A percentile compares a stretch with the other conserved stretches of the same genome.
These are phyloP conservation scores for Temnothorax ravouxi DNA, from an alignment of 2,888 invertebrate species.

Conservation along the genomic window DNA sequence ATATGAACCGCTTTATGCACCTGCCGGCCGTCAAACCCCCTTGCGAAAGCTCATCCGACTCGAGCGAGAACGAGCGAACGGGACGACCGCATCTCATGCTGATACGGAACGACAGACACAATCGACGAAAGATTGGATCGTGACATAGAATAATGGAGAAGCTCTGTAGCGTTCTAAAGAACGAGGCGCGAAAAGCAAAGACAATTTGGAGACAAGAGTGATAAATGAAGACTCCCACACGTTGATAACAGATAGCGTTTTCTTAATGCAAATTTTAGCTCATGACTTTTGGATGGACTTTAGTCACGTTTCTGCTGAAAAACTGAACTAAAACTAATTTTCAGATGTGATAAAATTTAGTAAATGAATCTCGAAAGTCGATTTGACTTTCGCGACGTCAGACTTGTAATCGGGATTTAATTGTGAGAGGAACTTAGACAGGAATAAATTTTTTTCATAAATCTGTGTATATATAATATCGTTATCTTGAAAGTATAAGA, in stretches of 20 bases:
- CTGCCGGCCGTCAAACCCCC: conserved; percentile 56
- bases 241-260: conserved; percentile 12
- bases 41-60: background rate
- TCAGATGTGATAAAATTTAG: background rate
- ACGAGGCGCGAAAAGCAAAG: conserved; percentile 1
- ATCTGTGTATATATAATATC: background rate
- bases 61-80: background rate
- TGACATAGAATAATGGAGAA: conserved; percentile 36
- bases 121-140: conserved; percentile 25
- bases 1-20: conserved; percentile 79
- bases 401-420: background rate
- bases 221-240: conserved; percentile 18
- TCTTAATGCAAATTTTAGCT: conserved; percentile 7
- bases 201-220: background rate
- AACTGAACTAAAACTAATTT: background rate
- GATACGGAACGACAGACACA: conserved; percentile 21
- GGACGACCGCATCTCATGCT: background rate
- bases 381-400: background rate
- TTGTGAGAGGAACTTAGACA: background rate
- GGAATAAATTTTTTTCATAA: background rate
- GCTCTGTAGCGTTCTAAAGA: conserved; percentile 11
- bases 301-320: background rate
- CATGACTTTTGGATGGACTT: background rate
- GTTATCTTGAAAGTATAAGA: background rate
- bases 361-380: background rate